Percentiles rank a stretch among this genome's conserved stretches.
phyloP scores from a whole-genome alignment of 2,113 vertebrate genomes.

The Spheniscus mendiculus region DNA sequence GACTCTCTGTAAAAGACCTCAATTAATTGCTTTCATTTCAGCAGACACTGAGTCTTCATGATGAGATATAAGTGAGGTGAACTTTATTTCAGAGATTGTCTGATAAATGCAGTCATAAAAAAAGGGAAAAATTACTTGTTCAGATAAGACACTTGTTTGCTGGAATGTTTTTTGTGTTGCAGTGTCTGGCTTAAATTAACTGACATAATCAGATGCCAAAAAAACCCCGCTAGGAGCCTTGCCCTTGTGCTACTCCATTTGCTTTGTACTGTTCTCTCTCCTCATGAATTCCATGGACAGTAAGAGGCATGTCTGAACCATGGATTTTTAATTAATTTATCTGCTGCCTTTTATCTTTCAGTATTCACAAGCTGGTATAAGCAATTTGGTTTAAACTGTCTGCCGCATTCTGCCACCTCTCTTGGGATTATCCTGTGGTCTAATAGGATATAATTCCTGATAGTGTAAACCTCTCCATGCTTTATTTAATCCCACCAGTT shows the following conservation, averaged over 20 bases:
- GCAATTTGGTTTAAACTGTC: slow-evolving; percentile 21
- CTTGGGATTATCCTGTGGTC: slow-evolving; percentile 29
- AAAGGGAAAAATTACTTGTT: slow-evolving; percentile 4
- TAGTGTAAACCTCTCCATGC: not conserved
- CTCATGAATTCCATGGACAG: not conserved
- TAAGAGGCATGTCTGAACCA: not conserved
- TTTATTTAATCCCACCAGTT: slow-evolving; percentile 2
- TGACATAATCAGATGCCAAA: not conserved
- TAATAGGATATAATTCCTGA: slow-evolving; percentile 33
- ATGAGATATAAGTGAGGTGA: slow-evolving; percentile 17
- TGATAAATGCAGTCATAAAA: slow-evolving; percentile 37
- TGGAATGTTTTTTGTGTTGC: not conserved
- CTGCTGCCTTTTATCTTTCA: slow-evolving; percentile 26
- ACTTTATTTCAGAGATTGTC: slow-evolving; percentile 33
- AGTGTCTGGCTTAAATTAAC: not conserved
- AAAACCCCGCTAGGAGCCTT: not conserved
- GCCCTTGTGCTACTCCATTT: not conserved
- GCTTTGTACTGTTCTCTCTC: not conserved
- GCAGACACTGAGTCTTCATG: not conserved
- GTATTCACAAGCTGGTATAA: not conserved
- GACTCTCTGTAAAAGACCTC: slow-evolving; percentile 30
- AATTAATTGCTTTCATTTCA: slow-evolving; percentile 54
- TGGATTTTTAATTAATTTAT: slow-evolving; percentile 52
- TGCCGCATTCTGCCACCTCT: slow-evolving; percentile 34
- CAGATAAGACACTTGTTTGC: not conserved